These are phyloP conservation scores for Melanerpes aurifrons DNA, from an alignment of 2,113 vertebrate species.

Conservation along the genomic window DNA sequence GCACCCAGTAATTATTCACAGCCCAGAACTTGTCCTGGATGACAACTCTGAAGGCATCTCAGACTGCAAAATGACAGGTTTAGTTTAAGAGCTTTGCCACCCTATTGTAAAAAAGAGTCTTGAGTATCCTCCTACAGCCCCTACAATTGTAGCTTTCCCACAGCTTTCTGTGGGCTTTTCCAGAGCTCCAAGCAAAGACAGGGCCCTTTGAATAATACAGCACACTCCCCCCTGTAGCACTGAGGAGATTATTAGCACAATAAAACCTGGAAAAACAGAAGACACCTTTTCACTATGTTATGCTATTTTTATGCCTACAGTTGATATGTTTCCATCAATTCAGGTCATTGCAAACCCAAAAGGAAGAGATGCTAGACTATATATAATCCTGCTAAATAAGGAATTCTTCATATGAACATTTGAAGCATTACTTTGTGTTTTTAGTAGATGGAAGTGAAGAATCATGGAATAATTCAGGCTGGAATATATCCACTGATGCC, in stretches of 20 bases:
- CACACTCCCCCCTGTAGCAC: not conserved
- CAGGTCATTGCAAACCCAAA: not conserved
- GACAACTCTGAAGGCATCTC: not conserved
- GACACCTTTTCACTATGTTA: not conserved
- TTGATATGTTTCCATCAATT: not conserved
- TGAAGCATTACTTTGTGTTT: accelerated
- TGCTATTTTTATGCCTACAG: not conserved
- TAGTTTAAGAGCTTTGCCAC: not conserved
- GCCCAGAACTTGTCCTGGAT: not conserved
- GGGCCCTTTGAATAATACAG: not conserved
- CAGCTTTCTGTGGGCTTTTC: not conserved
- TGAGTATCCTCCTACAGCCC: not conserved
- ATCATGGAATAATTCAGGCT: not conserved
- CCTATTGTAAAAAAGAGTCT: not conserved
- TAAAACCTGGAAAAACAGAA: not conserved
- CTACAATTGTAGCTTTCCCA: not conserved
- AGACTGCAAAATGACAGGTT: not conserved
- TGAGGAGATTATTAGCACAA: not conserved
- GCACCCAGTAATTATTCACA: not conserved
- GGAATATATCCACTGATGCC: not conserved
- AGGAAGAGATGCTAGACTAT: not conserved
- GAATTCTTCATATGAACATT: not conserved
- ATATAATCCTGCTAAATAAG: not conserved
- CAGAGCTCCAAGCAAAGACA: not conserved
- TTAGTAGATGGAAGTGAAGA: not conserved